Base-by-base conservation (phyloP, 2,888 invertebrate species). In the Melitaea athalia region DNA sequence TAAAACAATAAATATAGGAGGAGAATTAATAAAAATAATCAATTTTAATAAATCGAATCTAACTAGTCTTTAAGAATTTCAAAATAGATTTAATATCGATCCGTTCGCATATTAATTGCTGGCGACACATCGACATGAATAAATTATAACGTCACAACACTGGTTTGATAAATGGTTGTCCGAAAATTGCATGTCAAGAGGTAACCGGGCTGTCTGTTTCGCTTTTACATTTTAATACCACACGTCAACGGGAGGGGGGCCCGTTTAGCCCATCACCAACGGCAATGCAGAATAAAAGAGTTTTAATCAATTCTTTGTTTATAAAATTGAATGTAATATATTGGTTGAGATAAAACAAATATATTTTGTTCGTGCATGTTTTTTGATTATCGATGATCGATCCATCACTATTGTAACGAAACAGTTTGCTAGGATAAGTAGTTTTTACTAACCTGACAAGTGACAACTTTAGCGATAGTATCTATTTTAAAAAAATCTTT, bases 111-210 rank as follows among this genome's bases (percentile, higher is more conserved):
- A 47, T 73, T 52, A 52, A 24, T 52, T 52, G 24, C 52, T 31
- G 24, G n/a, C 14, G 33, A 38, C 33, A 38, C 33, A 76, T 81
- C 82, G 84, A 85, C 43, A 74, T 76, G 75, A 76, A 72, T 71
- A 73, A 71, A 70, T 67, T 69, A 70, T 79, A 76, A 61, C 38
- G 57, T 53, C 77, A 75, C 80, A 77, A 76, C 83, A 77, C 77
- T 71, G 75, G 74, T 79, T 83, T 92, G 88, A 90, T 89, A 86
- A 90, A 91, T 91, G 88, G 84, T 83, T 80, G 81, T 78, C 85
- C 89, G 85, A 90, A 92, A 91, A 92, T 91, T 91, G 90, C 91
- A 89, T 86, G 91, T 91, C 91, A 90, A 85, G 78, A 87, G 83
- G 85, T 87, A 90, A 91, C 88, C 79, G 85, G 81, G 81, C 85